Evolutionary conservation across 2,113 vertebrate genomes (phyloP).

Genomic region (Xenopus laevis): DNA sequence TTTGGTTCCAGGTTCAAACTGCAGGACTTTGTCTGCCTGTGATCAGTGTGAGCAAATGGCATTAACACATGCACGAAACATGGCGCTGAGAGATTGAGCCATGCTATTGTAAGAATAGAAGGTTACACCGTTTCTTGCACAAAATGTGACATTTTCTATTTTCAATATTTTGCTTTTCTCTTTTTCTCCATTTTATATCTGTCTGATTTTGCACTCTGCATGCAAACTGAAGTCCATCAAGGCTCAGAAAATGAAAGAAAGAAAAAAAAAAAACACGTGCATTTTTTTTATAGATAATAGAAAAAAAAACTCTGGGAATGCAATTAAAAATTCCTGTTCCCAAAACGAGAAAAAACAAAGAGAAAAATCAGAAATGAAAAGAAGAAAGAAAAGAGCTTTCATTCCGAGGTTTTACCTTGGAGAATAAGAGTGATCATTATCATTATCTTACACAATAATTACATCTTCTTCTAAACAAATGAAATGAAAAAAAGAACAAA

Average conservation of each 20-base stretch:
- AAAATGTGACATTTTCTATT: constrained; percentile 7
- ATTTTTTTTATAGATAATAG: constrained; percentile 76
- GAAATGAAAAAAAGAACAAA: constrained; percentile 57
- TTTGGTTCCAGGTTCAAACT: constrained; percentile 94
- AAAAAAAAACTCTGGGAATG: constrained; percentile 82
- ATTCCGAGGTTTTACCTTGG: constrained; percentile 71
- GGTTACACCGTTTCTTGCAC: constrained; percentile 14
- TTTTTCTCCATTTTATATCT: constrained; percentile 45
- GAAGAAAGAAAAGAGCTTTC: constrained; percentile 43
- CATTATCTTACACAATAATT: too few relatives aligned
- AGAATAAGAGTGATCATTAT: constrained; percentile 62
- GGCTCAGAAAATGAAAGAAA: too few relatives aligned
- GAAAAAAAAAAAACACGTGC: constrained; percentile 87
- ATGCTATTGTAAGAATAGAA: constrained; percentile 67
- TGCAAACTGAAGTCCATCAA: constrained; percentile 98
- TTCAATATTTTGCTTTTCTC: constrained; percentile 40
- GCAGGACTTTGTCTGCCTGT: constrained; percentile 98
- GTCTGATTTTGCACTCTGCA: constrained; percentile 85
- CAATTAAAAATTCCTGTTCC: constrained; percentile 82
- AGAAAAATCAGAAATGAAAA: constrained; percentile 58
- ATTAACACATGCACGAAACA: constrained; percentile 65
- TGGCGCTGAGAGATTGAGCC: constrained; percentile 66
- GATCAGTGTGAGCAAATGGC: constrained; percentile 72
- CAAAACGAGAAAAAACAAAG: constrained; percentile 59
- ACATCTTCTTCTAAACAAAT: constrained; percentile 50